Evolutionary conservation across 2,113 vertebrate genomes (phyloP).

Genomic region (Pelecanoides urinatrix): DNA sequence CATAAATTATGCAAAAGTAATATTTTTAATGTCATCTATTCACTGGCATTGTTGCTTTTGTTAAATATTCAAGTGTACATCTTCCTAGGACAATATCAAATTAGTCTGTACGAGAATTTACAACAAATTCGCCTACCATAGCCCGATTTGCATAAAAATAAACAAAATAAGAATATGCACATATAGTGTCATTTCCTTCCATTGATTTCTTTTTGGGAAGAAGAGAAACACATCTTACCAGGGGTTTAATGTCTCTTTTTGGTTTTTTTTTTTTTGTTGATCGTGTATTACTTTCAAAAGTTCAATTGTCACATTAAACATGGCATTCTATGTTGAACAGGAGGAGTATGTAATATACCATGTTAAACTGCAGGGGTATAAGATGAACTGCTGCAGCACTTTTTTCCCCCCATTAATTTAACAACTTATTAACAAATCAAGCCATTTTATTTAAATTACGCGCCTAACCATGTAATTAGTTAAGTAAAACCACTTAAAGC

Average conservation of each 20-base stretch:
- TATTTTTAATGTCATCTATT: conserved; percentile 72
- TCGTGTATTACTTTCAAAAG: neutral
- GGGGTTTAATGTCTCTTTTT: neutral
- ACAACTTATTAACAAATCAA: conserved; percentile 49
- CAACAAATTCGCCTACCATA: conserved; percentile 59
- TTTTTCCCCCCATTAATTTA: neutral
- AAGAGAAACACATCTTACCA: neutral
- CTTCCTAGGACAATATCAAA: conserved; percentile 80
- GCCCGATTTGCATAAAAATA: conserved; percentile 47
- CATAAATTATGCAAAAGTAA: conserved; percentile 84
- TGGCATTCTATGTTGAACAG: neutral
- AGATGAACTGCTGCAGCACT: neutral
- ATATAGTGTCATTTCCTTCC: neutral
- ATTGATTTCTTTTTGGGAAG: neutral
- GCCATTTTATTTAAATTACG: conserved; percentile 8
- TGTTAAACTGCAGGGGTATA: neutral
- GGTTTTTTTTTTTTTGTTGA: neutral
- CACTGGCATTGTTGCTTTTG: conserved; percentile 71
- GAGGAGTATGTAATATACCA: neutral
- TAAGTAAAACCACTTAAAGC: conserved; percentile 39
- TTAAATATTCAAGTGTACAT: conserved; percentile 83
- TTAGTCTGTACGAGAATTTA: conserved; percentile 73
- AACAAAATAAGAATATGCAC: neutral
- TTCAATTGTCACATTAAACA: neutral
- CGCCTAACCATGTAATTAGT: conserved; percentile 39